Evolutionary conservation across 2,888 invertebrate genomes (phyloP).

Genomic region (Euzetes globulus): DNA sequence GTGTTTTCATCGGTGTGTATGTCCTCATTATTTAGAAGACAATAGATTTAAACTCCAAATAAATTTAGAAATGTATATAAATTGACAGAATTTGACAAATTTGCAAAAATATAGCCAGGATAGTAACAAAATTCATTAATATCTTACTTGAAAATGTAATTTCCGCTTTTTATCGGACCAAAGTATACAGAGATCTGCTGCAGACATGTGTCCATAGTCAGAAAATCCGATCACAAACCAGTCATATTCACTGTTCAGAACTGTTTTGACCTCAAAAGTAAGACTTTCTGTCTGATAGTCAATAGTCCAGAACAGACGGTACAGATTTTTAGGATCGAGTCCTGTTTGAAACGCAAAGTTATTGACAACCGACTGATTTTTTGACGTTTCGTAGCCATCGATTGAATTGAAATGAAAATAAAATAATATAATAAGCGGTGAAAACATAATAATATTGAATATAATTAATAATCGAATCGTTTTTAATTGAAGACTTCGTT

Average conservation of each 20-base stretch:
- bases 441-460: conserved; percentile 21
- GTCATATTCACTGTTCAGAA: conserved; percentile 36
- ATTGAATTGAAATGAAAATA: conserved; percentile 8
- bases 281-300: conserved; percentile 50
- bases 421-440: conserved; percentile 6
- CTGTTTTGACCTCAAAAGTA: conserved; percentile 48
- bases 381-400: neutral
- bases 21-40: conserved; percentile 54
- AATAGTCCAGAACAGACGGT: conserved; percentile 50
- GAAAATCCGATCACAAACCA: conserved; percentile 87
- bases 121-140: neutral
- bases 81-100: neutral
- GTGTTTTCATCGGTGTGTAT: conserved; percentile 62
- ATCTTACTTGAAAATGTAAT: conserved; percentile 52
- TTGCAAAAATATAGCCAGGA: no score
- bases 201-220: conserved; percentile 62
- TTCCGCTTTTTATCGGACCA: conserved; percentile 58
- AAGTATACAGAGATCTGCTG: conserved; percentile 72
- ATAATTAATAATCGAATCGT: conserved; percentile 11
- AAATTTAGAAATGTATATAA: neutral
- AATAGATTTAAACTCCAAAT: neutral
- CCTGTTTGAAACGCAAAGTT: conserved; percentile 31
- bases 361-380: neutral
- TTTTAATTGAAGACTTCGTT: neutral
- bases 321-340: conserved; percentile 40